phyloP scores from a whole-genome alignment of 2,797 vertebrate species.

The Hylomyscus alleni region DNA sequence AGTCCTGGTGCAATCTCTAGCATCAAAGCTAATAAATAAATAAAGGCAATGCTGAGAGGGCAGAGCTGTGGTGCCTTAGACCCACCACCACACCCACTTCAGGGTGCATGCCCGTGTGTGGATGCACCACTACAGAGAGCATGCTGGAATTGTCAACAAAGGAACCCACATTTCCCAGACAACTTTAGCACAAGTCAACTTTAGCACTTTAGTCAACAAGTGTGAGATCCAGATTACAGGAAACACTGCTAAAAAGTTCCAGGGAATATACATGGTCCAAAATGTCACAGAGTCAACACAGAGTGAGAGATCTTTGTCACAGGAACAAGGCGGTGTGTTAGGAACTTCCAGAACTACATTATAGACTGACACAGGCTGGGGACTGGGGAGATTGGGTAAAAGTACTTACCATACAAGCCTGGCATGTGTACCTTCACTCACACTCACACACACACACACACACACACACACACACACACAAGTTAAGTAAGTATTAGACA shows the following conservation, averaged over 20 bases:
- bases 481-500: too few species aligned
- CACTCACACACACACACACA: neutral
- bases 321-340: neutral
- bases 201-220: constrained; percentile 55
- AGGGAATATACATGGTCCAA: neutral
- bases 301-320: neutral
- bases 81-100: neutral
- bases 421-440: too few species aligned
- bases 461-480: neutral
- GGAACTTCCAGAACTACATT: neutral
- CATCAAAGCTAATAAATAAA: neutral
- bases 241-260: neutral
- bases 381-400: neutral
- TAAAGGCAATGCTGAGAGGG: neutral
- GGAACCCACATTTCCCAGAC: constrained; percentile 43
- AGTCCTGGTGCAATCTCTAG: neutral
- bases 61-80: neutral
- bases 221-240: neutral
- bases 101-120: neutral
- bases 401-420: neutral
- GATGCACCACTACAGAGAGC: neutral
- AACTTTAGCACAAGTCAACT: constrained; percentile 20
- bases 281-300: neutral
- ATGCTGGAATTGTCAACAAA: neutral
- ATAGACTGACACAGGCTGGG: neutral